Evolutionary conservation across 1,140 invertebrate genomes (phyloP).

Genomic region (Scaptomyza pallida): DNA sequence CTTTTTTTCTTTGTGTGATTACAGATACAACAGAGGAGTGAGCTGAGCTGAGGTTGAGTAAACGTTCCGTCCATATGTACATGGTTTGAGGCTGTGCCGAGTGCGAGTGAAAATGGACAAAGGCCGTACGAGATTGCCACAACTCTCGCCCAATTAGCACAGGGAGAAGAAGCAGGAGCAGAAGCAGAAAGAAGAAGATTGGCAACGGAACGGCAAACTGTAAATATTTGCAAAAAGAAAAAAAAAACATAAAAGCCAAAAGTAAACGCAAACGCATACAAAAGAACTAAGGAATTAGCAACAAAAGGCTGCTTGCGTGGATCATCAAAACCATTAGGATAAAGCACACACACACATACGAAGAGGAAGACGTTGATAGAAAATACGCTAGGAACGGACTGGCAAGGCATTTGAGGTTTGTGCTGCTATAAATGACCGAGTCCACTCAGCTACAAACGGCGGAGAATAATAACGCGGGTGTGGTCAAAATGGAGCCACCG

Average conservation of each 20-base stretch:
- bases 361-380: not conserved
- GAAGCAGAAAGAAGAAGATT: constrained; percentile 19
- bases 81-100: constrained; percentile 47
- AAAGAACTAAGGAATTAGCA: constrained; percentile 57
- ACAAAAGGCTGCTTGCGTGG: constrained; percentile 53
- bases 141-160: constrained; percentile 74
- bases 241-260: constrained; percentile 34
- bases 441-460: constrained; percentile 83
- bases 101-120: constrained; percentile 77
- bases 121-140: constrained; percentile 72
- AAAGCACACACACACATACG: constrained; percentile 30
- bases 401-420: not conserved
- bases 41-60: too few species aligned
- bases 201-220: constrained; percentile 37
- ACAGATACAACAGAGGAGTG: constrained; percentile 14
- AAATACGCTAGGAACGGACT: not conserved
- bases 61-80: constrained; percentile 60
- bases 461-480: constrained; percentile 83
- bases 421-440: constrained; percentile 80
- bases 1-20: constrained; percentile 26
- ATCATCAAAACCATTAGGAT: constrained; percentile 64
- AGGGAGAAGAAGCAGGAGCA: constrained; percentile 31
- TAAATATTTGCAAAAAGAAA: constrained; percentile 69
- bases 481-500: constrained; percentile 83
- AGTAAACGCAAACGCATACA: constrained; percentile 30